Evolutionary conservation across 2,113 vertebrate genomes (phyloP).

Genomic region (Eonycteris spelaea): DNA sequence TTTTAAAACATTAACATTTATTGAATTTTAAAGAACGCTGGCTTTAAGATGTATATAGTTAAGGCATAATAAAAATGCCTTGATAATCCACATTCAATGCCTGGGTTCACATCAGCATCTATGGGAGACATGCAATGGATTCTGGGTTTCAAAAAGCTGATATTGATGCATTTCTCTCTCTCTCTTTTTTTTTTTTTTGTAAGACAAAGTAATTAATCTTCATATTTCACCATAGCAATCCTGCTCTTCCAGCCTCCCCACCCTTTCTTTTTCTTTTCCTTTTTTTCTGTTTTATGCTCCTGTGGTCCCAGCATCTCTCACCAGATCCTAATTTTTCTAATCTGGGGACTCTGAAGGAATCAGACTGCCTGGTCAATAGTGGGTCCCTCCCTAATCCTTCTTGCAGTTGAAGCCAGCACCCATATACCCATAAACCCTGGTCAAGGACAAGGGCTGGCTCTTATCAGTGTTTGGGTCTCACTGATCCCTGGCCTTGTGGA

Average conservation of each 20-base stretch:
- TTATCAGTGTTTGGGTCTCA: not conserved
- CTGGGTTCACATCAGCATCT: not conserved
- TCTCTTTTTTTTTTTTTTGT: not conserved
- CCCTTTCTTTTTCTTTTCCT: not conserved
- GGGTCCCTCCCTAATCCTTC: not conserved
- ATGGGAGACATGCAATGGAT: not conserved
- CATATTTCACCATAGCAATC: not conserved
- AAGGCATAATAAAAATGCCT: conserved; percentile 49
- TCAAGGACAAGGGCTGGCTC: not conserved
- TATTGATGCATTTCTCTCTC: not conserved
- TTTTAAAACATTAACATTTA: conserved; percentile 67
- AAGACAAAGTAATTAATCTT: conserved; percentile 25
- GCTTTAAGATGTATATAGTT: conserved; percentile 50
- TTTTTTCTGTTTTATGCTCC: not conserved
- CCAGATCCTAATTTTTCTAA: not conserved
- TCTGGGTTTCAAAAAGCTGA: not conserved
- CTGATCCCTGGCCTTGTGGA: not conserved
- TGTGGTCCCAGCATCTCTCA: not conserved
- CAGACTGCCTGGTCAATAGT: not conserved
- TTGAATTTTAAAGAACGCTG: conserved; percentile 63
- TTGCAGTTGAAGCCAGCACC: not conserved
- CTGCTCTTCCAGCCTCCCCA: not conserved
- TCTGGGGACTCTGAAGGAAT: not conserved
- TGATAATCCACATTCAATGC: not conserved
- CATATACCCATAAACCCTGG: not conserved